A percentile compares a stretch with the other conserved stretches of the same genome.
These are phyloP conservation scores for Mesorhabditis belari DNA, from an alignment of 2,888 invertebrate species.

Conservation along the genomic window DNA sequence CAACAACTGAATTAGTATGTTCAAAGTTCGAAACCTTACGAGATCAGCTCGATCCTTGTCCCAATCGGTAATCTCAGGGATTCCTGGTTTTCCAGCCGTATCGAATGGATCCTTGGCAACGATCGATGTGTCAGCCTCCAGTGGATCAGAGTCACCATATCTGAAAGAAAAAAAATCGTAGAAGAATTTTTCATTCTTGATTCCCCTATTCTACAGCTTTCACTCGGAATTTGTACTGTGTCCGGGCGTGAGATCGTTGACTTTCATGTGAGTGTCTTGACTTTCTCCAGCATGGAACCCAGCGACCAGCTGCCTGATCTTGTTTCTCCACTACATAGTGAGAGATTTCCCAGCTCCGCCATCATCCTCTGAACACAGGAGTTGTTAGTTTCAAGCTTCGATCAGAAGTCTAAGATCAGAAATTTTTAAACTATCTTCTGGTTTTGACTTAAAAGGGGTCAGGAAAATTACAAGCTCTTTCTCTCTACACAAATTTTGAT, in stretches of 20 bases:
- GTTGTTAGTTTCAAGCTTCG: conserved; percentile 3
- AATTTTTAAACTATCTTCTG: too few relatives aligned
- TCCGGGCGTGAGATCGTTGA: conserved; percentile 82
- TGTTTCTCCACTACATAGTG: conserved; percentile 54
- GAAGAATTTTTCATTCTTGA: conserved; percentile 8
- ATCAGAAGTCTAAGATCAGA: not conserved
- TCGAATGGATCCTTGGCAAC: conserved; percentile 60
- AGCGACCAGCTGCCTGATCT: conserved; percentile 54
- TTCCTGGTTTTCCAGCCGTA: conserved; percentile 55
- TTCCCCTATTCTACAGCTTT: conserved; percentile 54
- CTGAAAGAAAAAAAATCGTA: conserved; percentile 17
- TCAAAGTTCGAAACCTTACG: conserved; percentile 52
- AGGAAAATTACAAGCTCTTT: not conserved
- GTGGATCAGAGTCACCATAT: conserved; percentile 56
- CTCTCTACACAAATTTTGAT: not conserved
- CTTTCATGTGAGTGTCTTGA: conserved; percentile 57
- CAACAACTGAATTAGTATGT: too few relatives aligned
- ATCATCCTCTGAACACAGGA: conserved; percentile 40
- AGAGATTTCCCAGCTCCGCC: conserved; percentile 52
- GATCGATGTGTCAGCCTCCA: conserved; percentile 54
- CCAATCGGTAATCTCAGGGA: conserved; percentile 54
- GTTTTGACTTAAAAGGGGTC: too few relatives aligned
- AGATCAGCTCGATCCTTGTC: conserved; percentile 53
- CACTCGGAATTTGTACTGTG: conserved; percentile 60
- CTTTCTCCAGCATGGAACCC: conserved; percentile 54